Evolutionary conservation across 2,797 vertebrate genomes (phyloP).

Genomic region (Carcharodon carcharias): DNA sequence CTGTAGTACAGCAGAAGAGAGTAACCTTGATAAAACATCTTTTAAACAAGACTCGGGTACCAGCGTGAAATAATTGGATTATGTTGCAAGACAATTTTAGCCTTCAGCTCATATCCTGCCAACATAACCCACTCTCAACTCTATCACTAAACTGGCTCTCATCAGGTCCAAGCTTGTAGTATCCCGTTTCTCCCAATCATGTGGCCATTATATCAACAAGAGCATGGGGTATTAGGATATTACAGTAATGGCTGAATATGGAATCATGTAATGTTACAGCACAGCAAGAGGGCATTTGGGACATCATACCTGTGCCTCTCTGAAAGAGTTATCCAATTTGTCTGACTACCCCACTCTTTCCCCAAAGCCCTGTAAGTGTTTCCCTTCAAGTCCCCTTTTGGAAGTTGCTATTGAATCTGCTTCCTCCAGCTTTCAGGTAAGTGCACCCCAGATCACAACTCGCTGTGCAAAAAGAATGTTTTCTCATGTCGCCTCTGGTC

Average conservation of each 20-base stretch:
- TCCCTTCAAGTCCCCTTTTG: not conserved
- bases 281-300: not conserved
- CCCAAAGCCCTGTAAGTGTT: not conserved
- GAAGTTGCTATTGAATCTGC: not conserved
- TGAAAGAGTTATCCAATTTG: not conserved
- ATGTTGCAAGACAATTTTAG: not conserved
- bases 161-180: not conserved
- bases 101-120: not conserved
- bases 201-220: not conserved
- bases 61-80: not conserved
- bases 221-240: not conserved
- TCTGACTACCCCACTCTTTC: not conserved
- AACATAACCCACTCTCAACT: not conserved
- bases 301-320: not conserved
- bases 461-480: too few relatives aligned
- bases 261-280: not conserved
- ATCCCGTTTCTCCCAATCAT: not conserved
- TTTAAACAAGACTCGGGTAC: not conserved
- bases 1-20: not conserved
- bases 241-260: not conserved
- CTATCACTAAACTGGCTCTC: not conserved
- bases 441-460: too few relatives aligned
- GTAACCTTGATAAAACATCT: not conserved
- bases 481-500: not conserved
- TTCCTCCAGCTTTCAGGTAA: not conserved